Percentiles rank a stretch among this genome's conserved stretches.
These are phyloP conservation scores for Eulemur macaco DNA, from an alignment of 2,113 vertebrate genomes.

Conservation along the genomic window DNA sequence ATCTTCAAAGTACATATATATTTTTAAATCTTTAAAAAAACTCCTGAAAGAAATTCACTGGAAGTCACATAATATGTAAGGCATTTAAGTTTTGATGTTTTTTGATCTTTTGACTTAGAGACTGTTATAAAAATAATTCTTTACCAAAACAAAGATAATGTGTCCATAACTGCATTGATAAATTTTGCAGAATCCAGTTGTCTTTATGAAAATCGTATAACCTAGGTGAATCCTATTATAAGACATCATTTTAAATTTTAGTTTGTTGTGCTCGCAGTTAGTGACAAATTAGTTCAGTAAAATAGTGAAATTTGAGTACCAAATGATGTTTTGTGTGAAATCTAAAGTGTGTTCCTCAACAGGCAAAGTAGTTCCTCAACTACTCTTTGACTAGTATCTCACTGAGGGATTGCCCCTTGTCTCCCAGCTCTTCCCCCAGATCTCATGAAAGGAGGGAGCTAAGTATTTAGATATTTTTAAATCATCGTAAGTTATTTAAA, in stretches of 20 bases:
- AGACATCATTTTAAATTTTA: constrained; percentile 40
- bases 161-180: neutral
- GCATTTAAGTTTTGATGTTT: constrained; percentile 36
- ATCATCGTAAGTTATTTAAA: constrained; percentile 13
- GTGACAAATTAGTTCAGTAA: constrained; percentile 37
- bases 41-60: constrained; percentile 25
- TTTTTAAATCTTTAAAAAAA: constrained; percentile 45
- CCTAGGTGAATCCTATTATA: neutral
- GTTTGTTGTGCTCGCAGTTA: constrained; percentile 42
- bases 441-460: neutral
- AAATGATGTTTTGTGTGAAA: constrained; percentile 34
- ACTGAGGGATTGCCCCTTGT: neutral
- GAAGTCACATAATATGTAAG: neutral
- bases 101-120: constrained; percentile 44
- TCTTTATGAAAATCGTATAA: constrained; percentile 39
- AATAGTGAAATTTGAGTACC: constrained; percentile 44
- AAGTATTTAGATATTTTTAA: constrained; percentile 48
- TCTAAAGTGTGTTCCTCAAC: neutral
- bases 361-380: neutral
- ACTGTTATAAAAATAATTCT: constrained; percentile 24
- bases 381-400: neutral
- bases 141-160: constrained; percentile 22
- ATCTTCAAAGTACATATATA: neutral
- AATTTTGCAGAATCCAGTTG: constrained; percentile 36
- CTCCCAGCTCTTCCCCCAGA: neutral